Conservation (phyloP, 92 coral and sea anemone species). For the Porites rus region DNA sequence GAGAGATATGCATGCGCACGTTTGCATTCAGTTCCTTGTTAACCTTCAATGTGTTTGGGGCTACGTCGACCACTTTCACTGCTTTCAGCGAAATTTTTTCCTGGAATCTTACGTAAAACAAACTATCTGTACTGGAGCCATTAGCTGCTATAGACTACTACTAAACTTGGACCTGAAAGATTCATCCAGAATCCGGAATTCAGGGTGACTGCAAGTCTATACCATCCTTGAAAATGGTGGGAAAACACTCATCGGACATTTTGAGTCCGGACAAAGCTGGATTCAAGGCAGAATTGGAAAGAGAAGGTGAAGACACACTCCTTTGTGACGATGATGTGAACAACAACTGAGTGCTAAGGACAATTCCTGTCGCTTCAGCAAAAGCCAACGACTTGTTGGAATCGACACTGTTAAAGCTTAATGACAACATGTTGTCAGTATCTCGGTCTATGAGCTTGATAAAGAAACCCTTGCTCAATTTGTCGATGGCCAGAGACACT, state of each 20-base stretch:
- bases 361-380: conserved; percentile 1
- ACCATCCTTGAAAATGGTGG: conserved; percentile 17
- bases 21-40: too few species aligned
- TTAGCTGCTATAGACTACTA: neutral
- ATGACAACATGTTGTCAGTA: neutral
- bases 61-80: conserved; percentile 1
- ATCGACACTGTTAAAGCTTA: conserved; percentile 8
- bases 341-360: neutral
- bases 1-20: too few species aligned
- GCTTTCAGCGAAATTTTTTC: too few species aligned
- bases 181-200: neutral
- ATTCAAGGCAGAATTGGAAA: neutral
- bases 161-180: neutral
- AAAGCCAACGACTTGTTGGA: neutral
- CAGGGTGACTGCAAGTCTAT: conserved; percentile 1
- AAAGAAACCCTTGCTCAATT: neutral
- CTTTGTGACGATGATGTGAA: neutral
- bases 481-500: conserved; percentile 9
- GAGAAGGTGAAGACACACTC: conserved; percentile 2
- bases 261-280: neutral
- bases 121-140: neutral
- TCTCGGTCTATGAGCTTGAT: conserved; percentile 5
- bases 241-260: neutral
- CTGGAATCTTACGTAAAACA: neutral
- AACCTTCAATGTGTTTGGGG: neutral